These are phyloP conservation scores for Pissodes strobi DNA, from an alignment of 1,140 invertebrate genomes.

Conservation along the genomic window DNA sequence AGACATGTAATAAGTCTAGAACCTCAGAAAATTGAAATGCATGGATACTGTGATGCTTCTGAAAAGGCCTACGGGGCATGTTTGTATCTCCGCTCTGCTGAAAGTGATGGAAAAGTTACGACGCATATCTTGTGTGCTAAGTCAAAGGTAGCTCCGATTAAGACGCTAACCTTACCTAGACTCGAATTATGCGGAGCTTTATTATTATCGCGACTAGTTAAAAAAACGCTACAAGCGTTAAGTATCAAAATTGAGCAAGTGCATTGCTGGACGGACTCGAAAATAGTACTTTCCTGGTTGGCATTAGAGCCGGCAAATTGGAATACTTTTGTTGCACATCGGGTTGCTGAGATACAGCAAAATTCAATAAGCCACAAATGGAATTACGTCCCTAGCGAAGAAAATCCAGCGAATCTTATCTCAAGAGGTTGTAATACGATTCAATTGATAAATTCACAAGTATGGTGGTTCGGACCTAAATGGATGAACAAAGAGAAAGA, in stretches of 20 bases:
- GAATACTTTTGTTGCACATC: conserved; percentile 39
- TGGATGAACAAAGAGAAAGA: too few species aligned
- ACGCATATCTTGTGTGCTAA: conserved; percentile 41
- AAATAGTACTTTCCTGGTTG: background rate
- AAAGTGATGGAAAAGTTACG: conserved; percentile 26
- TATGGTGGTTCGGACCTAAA: background rate
- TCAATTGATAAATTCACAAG: background rate
- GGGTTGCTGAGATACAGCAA: conserved; percentile 49
- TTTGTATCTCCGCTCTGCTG: conserved; percentile 42
- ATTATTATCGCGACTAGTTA: too few species aligned
- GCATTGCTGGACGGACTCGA: conserved; percentile 12
- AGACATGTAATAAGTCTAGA: background rate
- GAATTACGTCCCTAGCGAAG: conserved; percentile 39
- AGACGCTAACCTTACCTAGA: conserved; percentile 5
- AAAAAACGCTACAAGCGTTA: too few species aligned
- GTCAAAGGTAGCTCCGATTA: conserved; percentile 9
- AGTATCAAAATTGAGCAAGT: too few species aligned
- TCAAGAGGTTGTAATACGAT: conserved; percentile 34
- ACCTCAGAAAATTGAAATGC: conserved; percentile 26
- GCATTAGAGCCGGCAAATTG: background rate
- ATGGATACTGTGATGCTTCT: conserved; percentile 49
- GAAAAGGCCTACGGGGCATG: conserved; percentile 47
- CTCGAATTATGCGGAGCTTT: too few species aligned
- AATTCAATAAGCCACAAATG: conserved; percentile 29
- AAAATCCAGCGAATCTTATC: conserved; percentile 50